A percentile compares a stretch with the other conserved stretches of the same genome.
These are phyloP conservation scores for Heliconius ethilla DNA, from an alignment of 2,888 invertebrate genomes.

Conservation along the genomic window DNA sequence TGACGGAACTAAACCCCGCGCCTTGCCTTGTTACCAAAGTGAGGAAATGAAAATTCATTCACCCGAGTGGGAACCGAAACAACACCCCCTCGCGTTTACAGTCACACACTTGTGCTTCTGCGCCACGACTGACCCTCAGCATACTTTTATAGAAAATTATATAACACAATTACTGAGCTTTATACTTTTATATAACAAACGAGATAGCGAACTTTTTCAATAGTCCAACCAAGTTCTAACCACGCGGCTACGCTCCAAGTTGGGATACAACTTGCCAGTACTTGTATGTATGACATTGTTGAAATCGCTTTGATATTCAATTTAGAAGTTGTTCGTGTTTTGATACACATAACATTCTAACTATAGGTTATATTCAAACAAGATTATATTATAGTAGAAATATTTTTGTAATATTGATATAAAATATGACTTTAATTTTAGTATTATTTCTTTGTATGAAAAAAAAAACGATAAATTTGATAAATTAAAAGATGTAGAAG, in stretches of 20 bases:
- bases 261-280: slow-evolving; percentile 28
- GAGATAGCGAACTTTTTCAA: slow-evolving; percentile 30
- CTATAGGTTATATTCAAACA: not conserved
- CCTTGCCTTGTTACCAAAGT: no score
- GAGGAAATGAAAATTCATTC: no score
- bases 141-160: not conserved
- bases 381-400: not conserved
- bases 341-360: not conserved
- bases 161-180: not conserved
- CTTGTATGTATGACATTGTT: slow-evolving; percentile 36
- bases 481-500: no score
- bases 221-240: slow-evolving; percentile 26
- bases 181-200: slow-evolving; percentile 6
- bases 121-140: not conserved
- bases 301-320: slow-evolving; percentile 38
- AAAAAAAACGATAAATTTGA: no score
- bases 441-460: not conserved
- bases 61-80: no score
- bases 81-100: no score
- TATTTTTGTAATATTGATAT: not conserved
- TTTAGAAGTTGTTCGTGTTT: slow-evolving; percentile 31
- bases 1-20: no score
- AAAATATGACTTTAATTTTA: not conserved
- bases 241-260: slow-evolving; percentile 23
- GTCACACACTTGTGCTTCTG: no score